Base-by-base conservation (phyloP, 2,113 vertebrate species). In the Heterotilapia buettikoferi region DNA sequence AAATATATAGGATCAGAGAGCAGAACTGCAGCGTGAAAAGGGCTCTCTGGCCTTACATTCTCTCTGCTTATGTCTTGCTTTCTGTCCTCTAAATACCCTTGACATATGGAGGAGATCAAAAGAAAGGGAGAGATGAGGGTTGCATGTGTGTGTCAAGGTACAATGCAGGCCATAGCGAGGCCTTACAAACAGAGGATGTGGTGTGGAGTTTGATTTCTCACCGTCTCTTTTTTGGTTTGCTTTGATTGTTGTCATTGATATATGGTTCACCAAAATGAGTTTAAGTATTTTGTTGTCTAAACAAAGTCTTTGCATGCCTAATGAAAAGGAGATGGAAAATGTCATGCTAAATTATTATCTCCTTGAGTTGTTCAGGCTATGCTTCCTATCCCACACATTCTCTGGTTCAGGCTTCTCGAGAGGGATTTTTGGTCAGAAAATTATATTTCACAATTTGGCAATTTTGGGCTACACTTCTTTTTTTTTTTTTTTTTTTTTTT, bases 101-200 rank as follows among this genome's bases (percentile, higher is more conserved):
- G 94, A 94, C 92, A 88, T 91, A 83, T 6, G 53, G 78, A 86
- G 87, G 59, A 88, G 85, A 94, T 94, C 85, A 92, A 90, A 95
- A 84, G 88, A 78, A 38, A 80, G 54, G 78, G 73, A 88, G 86
- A 83, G 82, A 71, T 53, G 80, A 68, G 78, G 85, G 63, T 61
- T 83, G 71, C 7, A 21, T 73, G 73, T 47, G 57, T 71, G 63
- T 83, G 88, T 81, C 26, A 10, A 43, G 68, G 54, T 85, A 86
- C 66, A 84, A 84, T 63, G 53, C 76, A 54, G 71, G 33, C 84
- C 13, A 10, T 50, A 38, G 40, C 16, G 2, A 4, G 24, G 43
- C 21, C 43, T 21, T 3, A 59, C 21, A 29, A 26, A 7, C 31
- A n/a, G 14, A 50, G 33, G 12, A 59, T 47, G 24, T 53, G 40